Evolutionary conservation across 2,888 invertebrate species (phyloP).

Genomic region (Thecocarcelia acutangulata): DNA sequence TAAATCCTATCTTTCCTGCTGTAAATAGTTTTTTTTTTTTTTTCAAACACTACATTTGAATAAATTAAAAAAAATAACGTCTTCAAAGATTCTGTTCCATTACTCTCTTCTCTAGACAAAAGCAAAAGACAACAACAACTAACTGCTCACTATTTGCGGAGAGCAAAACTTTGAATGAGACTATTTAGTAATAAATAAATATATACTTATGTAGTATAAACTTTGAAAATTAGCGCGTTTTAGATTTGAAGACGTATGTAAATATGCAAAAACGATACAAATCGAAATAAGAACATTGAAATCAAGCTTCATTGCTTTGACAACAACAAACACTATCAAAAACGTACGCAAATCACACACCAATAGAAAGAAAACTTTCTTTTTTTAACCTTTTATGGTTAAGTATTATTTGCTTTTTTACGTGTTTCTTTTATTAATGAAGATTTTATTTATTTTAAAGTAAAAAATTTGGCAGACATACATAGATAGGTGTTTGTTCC

Average conservation of each 20-base stretch:
- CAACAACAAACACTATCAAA: slow-evolving; percentile 29
- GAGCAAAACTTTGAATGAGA: too few relatives aligned
- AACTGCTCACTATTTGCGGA: too few relatives aligned
- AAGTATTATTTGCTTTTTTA: slow-evolving; percentile 31
- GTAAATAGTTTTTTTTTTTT: too few relatives aligned
- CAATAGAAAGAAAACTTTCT: slow-evolving; percentile 56
- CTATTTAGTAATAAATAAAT: too few relatives aligned
- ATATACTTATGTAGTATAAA: too few relatives aligned
- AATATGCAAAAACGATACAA: neutral
- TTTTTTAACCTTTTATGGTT: slow-evolving; percentile 47
- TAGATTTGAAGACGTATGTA: neutral
- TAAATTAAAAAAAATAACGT: too few relatives aligned
- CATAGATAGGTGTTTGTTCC: too few relatives aligned
- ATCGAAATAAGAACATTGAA: neutral
- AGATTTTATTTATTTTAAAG: slow-evolving; percentile 19
- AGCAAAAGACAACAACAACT: too few relatives aligned
- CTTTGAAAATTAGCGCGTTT: neutral
- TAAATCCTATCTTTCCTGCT: too few relatives aligned
- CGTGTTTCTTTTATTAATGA: slow-evolving; percentile 58
- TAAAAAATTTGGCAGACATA: slow-evolving; percentile 12
- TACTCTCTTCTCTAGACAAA: too few relatives aligned
- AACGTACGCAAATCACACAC: neutral
- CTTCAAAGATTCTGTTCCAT: too few relatives aligned
- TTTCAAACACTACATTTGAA: too few relatives aligned
- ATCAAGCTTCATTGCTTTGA: slow-evolving; percentile 2